Evolutionary conservation across 2,888 invertebrate species (phyloP).

Genomic region (Cosmorhoe ocellata): DNA sequence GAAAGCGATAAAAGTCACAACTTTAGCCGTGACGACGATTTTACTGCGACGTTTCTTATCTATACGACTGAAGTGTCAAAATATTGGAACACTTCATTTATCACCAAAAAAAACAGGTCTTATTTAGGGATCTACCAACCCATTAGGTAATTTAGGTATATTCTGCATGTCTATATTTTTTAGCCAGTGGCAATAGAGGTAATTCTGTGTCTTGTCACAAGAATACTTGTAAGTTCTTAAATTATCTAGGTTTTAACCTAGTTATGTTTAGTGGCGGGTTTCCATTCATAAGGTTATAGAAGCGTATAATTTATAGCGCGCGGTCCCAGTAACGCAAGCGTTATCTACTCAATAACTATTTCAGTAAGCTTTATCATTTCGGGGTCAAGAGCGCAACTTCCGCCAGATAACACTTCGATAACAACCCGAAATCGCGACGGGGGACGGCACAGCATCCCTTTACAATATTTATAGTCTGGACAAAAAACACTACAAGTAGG

Average conservation of each 20-base stretch:
- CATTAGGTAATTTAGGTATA: no score
- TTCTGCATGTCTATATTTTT: no score
- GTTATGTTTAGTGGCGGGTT: neutral
- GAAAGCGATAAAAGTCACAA: slow-evolving; percentile 48
- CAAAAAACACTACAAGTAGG: no score
- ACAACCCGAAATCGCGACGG: slow-evolving; percentile 39
- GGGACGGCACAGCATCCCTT: slow-evolving; percentile 66
- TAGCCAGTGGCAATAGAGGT: no score
- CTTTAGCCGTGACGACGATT: slow-evolving; percentile 43
- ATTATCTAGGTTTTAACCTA: no score
- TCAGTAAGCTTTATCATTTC: slow-evolving; percentile 60
- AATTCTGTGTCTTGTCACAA: no score
- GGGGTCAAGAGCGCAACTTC: slow-evolving; percentile 79
- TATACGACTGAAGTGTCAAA: slow-evolving; percentile 52
- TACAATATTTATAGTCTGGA: slow-evolving; percentile 49
- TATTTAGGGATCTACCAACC: no score
- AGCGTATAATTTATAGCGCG: slow-evolving; percentile 22
- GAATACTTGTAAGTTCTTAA: no score
- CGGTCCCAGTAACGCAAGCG: slow-evolving; percentile 32
- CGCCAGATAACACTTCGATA: slow-evolving; percentile 61
- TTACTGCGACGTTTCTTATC: slow-evolving; percentile 54
- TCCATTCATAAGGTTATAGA: slow-evolving; percentile 2
- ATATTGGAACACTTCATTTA: slow-evolving; percentile 43
- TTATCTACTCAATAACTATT: slow-evolving; percentile 55
- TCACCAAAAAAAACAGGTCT: slow-evolving; percentile 11